phyloP scores from a whole-genome alignment of 2,797 vertebrate species.

The Hybognathus amarus region DNA sequence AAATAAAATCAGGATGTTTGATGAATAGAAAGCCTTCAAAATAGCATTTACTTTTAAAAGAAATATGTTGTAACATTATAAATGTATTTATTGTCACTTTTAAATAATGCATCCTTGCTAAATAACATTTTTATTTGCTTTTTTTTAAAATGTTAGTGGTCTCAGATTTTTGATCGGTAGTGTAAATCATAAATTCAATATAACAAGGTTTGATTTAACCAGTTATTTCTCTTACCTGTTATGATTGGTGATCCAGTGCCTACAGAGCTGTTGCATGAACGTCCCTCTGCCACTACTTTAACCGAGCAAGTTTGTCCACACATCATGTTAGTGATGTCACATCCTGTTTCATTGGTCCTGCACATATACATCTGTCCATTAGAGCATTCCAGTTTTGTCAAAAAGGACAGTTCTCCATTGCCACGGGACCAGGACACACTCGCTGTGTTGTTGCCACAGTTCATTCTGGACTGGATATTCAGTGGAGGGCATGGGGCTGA shows the following conservation, averaged over 20 bases:
- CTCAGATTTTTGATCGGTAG: background rate
- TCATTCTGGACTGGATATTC: conserved; percentile 39
- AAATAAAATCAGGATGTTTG: no score
- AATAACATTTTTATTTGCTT: background rate
- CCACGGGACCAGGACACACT: conserved; percentile 43
- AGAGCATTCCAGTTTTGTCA: conserved; percentile 37
- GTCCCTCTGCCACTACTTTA: conserved; percentile 48
- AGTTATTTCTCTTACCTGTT: conserved; percentile 51
- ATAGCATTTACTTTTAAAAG: no score
- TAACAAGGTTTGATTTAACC: background rate
- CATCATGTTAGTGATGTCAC: conserved; percentile 55
- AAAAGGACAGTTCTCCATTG: conserved; percentile 41
- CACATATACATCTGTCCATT: conserved; percentile 42
- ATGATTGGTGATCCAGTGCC: conserved; percentile 26
- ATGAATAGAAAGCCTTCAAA: no score
- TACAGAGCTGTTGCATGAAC: conserved; percentile 56
- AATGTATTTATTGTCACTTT: background rate
- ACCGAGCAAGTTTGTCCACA: conserved; percentile 60
- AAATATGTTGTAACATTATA: background rate
- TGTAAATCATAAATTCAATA: background rate
- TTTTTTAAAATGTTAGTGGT: background rate
- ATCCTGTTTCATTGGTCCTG: conserved; percentile 46
- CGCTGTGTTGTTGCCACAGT: conserved; percentile 42
- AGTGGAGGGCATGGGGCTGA: conserved; percentile 49
- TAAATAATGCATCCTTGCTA: background rate